These are phyloP conservation scores for Gorsachius goisagi DNA, from an alignment of 2,113 vertebrate genomes.

Conservation along the genomic window DNA sequence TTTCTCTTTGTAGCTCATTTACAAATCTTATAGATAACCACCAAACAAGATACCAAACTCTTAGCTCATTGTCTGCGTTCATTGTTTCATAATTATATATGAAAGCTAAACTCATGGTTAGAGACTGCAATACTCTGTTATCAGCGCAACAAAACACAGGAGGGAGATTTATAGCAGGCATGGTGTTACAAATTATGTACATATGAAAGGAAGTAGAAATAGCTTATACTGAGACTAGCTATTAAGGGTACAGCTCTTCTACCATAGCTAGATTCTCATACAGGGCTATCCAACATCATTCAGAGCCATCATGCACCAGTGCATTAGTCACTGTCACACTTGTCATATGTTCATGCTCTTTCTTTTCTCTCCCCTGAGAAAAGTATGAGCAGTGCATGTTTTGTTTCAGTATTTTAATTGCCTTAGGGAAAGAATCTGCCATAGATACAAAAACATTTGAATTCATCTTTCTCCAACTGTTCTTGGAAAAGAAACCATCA, in stretches of 20 bases:
- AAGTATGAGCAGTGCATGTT: background rate
- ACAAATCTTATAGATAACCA: background rate
- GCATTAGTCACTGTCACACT: background rate
- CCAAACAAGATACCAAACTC: conserved; percentile 50
- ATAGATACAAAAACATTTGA: conserved; percentile 7
- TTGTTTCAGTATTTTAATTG: conserved; percentile 27
- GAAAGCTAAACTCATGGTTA: conserved; percentile 40
- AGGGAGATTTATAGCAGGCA: background rate
- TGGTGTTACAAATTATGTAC: conserved; percentile 10
- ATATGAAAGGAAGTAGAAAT: background rate
- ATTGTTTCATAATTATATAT: conserved; percentile 45
- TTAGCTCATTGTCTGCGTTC: background rate
- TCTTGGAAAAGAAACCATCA: conserved; percentile 33
- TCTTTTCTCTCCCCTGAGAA: background rate
- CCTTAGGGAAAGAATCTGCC: conserved; percentile 44
- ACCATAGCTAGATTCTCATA: background rate
- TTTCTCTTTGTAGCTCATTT: background rate
- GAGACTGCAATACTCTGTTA: background rate
- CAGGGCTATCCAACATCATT: background rate
- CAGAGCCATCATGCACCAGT: background rate
- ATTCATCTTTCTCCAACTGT: conserved; percentile 50
- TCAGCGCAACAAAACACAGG: background rate
- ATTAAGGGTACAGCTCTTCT: background rate
- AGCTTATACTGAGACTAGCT: background rate
- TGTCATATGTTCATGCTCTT: background rate